These are phyloP conservation scores for Eilema griseolum DNA, from an alignment of 2,888 invertebrate species.

Conservation along the genomic window DNA sequence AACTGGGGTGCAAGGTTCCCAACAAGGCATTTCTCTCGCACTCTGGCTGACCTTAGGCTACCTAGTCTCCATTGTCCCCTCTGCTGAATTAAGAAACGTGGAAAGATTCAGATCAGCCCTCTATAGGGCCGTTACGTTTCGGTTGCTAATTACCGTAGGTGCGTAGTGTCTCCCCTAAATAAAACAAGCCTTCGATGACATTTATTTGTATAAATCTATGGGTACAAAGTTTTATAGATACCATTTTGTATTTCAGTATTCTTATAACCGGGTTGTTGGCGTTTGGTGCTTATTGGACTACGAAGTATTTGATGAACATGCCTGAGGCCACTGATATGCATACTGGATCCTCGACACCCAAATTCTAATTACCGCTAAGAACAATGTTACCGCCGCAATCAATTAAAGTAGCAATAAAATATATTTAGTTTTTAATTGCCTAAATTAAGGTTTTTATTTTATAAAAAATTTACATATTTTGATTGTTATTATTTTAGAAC, in stretches of 20 bases:
- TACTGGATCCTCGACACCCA: neutral
- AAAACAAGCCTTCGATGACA: no score
- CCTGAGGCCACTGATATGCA: constrained; percentile 18
- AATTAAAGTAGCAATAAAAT: constrained; percentile 17
- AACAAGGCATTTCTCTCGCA: no score
- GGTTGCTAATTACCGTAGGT: no score
- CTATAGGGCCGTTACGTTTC: no score
- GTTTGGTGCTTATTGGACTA: constrained; percentile 74
- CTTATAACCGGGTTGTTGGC: constrained; percentile 73
- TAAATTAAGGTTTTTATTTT: constrained; percentile 14
- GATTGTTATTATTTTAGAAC: neutral
- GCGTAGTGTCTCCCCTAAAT: no score
- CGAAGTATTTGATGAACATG: constrained; percentile 57
- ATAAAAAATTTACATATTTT: constrained; percentile 11
- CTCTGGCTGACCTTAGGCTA: no score
- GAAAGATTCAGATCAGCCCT: no score
- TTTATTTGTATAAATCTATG: no score
- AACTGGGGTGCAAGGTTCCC: no score
- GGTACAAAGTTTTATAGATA: neutral
- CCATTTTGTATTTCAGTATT: constrained; percentile 61
- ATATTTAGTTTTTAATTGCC: constrained; percentile 11
- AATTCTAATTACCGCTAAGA: constrained; percentile 5
- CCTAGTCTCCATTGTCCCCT: no score
- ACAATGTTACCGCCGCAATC: constrained; percentile 8
- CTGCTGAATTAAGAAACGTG: no score